These are phyloP conservation scores for Crocallis elinguaria DNA, from an alignment of 2,888 invertebrate species.

Conservation along the genomic window DNA sequence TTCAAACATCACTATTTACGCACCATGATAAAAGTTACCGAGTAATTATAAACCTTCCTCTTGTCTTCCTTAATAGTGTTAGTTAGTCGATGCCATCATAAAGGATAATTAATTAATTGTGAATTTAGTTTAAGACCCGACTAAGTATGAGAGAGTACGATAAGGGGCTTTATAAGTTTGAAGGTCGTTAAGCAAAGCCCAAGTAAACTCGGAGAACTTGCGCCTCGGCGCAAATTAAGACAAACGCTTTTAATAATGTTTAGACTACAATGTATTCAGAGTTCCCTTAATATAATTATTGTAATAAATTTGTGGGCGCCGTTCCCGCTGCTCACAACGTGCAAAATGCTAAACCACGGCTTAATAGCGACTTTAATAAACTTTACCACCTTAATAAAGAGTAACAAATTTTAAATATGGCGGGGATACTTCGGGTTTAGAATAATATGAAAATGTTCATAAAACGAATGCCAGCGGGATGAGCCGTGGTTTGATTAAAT, in stretches of 20 bases:
- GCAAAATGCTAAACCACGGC: constrained; percentile 40
- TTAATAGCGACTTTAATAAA: constrained; percentile 41
- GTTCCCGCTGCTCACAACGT: not conserved
- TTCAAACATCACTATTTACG: no score
- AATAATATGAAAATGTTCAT: constrained; percentile 33
- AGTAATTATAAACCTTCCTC: not conserved
- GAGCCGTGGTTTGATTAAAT: constrained; percentile 1
- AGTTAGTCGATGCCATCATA: not conserved
- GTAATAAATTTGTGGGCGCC: constrained; percentile 48
- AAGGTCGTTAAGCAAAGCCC: constrained; percentile 24
- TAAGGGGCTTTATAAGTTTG: constrained; percentile 34
- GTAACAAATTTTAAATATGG: constrained; percentile 45
- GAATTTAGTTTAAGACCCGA: not conserved
- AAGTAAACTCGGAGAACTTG: constrained; percentile 13
- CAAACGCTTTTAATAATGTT: constrained; percentile 56
- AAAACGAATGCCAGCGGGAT: constrained; percentile 3
- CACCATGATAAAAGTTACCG: not conserved
- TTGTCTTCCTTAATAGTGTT: not conserved
- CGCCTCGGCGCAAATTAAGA: constrained; percentile 47
- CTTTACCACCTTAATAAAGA: constrained; percentile 41
- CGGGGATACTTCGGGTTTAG: constrained; percentile 18
- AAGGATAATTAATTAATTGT: constrained; percentile 10
- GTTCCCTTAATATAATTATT: constrained; percentile 43
- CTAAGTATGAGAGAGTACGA: constrained; percentile 12
- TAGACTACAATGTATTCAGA: constrained; percentile 41